Percentiles rank a stretch among this genome's conserved stretches.
These are phyloP conservation scores for Hirtodrosophila duncani DNA, from an alignment of 2,888 invertebrate species.

Conservation along the genomic window DNA sequence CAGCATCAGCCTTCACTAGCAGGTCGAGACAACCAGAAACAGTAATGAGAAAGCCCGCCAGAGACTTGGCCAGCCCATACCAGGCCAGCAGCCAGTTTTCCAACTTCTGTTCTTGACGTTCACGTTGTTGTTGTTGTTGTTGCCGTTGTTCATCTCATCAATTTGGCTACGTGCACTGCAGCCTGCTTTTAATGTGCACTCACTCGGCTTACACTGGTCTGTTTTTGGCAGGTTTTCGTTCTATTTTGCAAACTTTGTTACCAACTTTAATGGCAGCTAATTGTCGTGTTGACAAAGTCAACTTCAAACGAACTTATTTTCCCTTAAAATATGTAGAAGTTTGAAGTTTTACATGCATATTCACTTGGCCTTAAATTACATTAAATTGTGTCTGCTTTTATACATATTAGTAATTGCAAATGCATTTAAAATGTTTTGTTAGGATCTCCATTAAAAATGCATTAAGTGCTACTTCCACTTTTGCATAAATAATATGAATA, in stretches of 20 bases:
- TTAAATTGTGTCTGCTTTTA: too few relatives aligned
- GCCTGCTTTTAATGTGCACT: conserved; percentile 37
- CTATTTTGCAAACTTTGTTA: conserved; percentile 33
- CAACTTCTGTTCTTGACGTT: conserved; percentile 26
- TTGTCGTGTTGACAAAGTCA: conserved; percentile 55
- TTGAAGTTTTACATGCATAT: too few relatives aligned
- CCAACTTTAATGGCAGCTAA: conserved; percentile 53
- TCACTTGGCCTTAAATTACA: too few relatives aligned
- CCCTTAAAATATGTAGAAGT: too few relatives aligned
- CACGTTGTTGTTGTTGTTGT: conserved; percentile 4
- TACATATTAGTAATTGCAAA: conserved; percentile 12
- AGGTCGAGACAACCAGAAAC: too few relatives aligned
- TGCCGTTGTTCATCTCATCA: conserved; percentile 23
- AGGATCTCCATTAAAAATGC: conserved; percentile 10
- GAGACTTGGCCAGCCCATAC: too few relatives aligned
- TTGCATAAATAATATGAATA: conserved; percentile 18
- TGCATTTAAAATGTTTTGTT: conserved; percentile 3
- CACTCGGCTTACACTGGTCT: conserved; percentile 17
- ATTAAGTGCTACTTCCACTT: conserved; percentile 7
- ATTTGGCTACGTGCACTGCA: conserved; percentile 46
- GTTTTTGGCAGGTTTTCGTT: conserved; percentile 13
- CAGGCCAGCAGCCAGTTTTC: too few relatives aligned
- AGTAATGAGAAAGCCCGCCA: too few relatives aligned
- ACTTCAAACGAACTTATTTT: conserved; percentile 26
- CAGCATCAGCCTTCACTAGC: neutral